Evolutionary conservation across 1,140 invertebrate genomes (phyloP), one percentile per base, ranked within the genome.

Genomic region (Cydia amplana): DNA sequence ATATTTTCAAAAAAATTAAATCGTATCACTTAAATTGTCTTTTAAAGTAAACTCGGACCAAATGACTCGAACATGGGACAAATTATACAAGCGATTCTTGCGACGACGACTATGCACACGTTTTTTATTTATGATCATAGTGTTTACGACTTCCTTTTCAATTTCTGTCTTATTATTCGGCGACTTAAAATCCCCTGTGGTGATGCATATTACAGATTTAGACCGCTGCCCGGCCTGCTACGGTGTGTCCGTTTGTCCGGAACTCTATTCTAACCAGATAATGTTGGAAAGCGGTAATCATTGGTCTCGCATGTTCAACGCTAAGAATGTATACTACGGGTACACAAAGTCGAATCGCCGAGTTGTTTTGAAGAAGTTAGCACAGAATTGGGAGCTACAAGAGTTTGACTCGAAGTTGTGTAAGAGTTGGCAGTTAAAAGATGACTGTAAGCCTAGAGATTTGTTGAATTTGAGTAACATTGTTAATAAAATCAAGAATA

Each of bases 231-330:
- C 91, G 0, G 91, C 85, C 3, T 92, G 91, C 49, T 92, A 89
- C 43, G 91, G 91, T 3, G 82, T 91, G 1, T 82, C 88, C 5
- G 83, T 92, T 2, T 92, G 91, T 40, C 89, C 91, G 0, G 89
- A 91, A 74, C 70, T 92, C 6, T 91, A 92, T 79, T 91, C 91
- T 0, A 87, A 87, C 73, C 87, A 91, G 79, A 89, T 92, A 49
- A 75, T 72, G 1, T 73, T 91, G 16, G 85, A 87, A 74, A 74
- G 78, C 1, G 55, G 60, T 9, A 78, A 85, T 25, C 70, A 23
- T 16, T 91, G 85, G 86, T 79, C 82, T 0, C 84, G 73, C 73
- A 79, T 90, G 18, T 91, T 92, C 67, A 92, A 92, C 74, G 86
- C 85, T 2, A 92, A 91, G 76, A 92, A 92, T 49, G 85, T 92